Evolutionary conservation across 2,888 invertebrate species (phyloP).

Genomic region (Epistrophe eligans): DNA sequence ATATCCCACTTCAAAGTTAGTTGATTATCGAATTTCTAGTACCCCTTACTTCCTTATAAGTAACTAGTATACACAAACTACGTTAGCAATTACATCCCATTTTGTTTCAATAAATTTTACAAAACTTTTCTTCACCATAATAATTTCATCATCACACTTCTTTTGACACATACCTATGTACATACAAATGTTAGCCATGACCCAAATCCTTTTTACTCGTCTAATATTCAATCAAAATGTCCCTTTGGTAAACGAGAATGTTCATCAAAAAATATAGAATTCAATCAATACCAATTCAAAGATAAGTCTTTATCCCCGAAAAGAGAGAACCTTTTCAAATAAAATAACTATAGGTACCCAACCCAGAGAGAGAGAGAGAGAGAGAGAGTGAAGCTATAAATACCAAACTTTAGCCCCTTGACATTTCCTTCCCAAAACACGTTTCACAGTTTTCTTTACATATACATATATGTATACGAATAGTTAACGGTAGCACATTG

Average conservation of each 20-base stretch:
- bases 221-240: slow-evolving; percentile 33
- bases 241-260: slow-evolving; percentile 12
- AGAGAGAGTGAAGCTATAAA: slow-evolving; percentile 36
- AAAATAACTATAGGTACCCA: slow-evolving; percentile 13
- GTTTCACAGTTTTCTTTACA: slow-evolving; percentile 7
- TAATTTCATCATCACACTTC: no score
- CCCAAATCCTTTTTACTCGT: slow-evolving; percentile 1
- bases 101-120: no score
- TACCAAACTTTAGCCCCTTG: slow-evolving; percentile 22
- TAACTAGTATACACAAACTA: no score
- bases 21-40: no score
- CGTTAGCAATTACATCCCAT: no score
- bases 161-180: neutral
- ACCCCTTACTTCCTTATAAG: no score
- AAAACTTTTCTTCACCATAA: no score
- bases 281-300: slow-evolving; percentile 41
- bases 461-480: slow-evolving; percentile 2
- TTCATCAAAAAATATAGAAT: slow-evolving; percentile 18
- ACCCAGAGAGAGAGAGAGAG: neutral
- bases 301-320: slow-evolving; percentile 9
- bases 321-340: slow-evolving; percentile 14
- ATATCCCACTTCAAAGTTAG: no score
- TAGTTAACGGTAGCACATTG: slow-evolving; percentile 31
- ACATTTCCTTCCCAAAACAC: slow-evolving; percentile 15
- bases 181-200: neutral